Evolutionary conservation across 2,888 invertebrate genomes (phyloP).

Genomic region (Ormyrus rosae): DNA sequence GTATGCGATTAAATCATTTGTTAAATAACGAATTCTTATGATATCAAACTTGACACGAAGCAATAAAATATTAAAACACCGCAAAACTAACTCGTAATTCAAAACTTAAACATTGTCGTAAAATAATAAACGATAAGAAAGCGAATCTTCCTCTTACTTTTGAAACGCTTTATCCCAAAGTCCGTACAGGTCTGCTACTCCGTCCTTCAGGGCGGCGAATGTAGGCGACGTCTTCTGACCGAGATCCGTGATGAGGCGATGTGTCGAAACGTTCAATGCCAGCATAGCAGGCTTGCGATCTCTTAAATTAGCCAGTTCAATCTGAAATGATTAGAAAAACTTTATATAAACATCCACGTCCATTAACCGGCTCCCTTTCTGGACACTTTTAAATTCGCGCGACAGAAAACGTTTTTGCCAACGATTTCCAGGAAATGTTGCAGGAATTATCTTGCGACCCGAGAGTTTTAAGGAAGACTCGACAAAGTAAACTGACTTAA

Average conservation of each 20-base stretch:
- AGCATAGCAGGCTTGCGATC: conserved; percentile 78
- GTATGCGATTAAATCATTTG: background rate
- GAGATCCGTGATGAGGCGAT: conserved; percentile 78
- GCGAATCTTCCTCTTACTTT: conserved; percentile 77
- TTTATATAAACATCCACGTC: conserved; percentile 62
- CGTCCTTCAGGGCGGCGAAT: conserved; percentile 79
- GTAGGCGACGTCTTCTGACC: conserved; percentile 76
- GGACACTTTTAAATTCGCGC: background rate
- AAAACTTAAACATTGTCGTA: background rate
- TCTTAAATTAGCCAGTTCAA: conserved; percentile 80
- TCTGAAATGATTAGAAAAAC: conserved; percentile 76
- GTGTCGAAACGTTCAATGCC: conserved; percentile 80
- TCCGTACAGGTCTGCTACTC: conserved; percentile 82
- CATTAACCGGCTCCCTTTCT: background rate
- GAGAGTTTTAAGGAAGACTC: background rate
- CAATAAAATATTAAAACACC: background rate
- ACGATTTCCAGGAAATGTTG: conserved; percentile 6
- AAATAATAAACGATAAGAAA: background rate
- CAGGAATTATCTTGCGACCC: background rate
- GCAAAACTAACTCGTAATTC: background rate
- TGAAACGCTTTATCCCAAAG: conserved; percentile 85
- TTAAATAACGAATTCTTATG: background rate
- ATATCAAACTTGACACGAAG: no score
- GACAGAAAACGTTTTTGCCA: no score
- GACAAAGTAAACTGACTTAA: background rate